Base-by-base conservation (phyloP, 2,113 vertebrate genomes). In the Pterocles gutturalis region DNA sequence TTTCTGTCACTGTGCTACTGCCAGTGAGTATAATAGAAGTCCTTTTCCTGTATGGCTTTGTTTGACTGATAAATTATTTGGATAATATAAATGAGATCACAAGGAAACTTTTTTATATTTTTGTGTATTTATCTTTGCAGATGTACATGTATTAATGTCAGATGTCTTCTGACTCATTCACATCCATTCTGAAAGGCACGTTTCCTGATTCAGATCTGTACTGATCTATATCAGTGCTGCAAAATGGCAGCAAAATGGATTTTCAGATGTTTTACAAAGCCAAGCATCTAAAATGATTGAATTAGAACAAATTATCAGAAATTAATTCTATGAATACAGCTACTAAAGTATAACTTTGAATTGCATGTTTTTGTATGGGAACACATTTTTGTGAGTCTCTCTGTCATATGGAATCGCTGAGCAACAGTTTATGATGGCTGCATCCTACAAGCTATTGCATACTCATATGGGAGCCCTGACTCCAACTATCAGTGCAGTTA, bases 21-120 rank as follows among this genome's bases (percentile, higher is more conserved):
- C 83, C 36, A 61, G 24, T 64, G 64, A 71, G 57, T 83, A 64
- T 57, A 86, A 90, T 33, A 54, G 31, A 72, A 76, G 33, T 46
- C 49, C 11, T 91, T 94, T 92, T 73, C 80, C 64, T 43, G n/a
- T 89, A 33, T 58, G 6, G 22, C 60, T 90, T 90, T 81, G 16
- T 66, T 83, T 89, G 75, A 88, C n/a, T 83, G 83, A 81, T 89
- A 73, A 80, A 87, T 90, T 86, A 93, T 73, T 93, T 81, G 29
- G 29, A 83, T 77, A 77, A 80, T 62, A 58, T 26, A 90, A 86
- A 57, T 83, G 82, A 91, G 24, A 82, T 72, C 26, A 85, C 25
- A 73, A 69, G 41, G 49, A 67, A 7, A 1, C 36, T 54, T 82
- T 66, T 18, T 33, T 0, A 33, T 90, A 57, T 80, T 91, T 92